phyloP scores from a whole-genome alignment of 2,797 vertebrate species.

The Lutra lutra region DNA sequence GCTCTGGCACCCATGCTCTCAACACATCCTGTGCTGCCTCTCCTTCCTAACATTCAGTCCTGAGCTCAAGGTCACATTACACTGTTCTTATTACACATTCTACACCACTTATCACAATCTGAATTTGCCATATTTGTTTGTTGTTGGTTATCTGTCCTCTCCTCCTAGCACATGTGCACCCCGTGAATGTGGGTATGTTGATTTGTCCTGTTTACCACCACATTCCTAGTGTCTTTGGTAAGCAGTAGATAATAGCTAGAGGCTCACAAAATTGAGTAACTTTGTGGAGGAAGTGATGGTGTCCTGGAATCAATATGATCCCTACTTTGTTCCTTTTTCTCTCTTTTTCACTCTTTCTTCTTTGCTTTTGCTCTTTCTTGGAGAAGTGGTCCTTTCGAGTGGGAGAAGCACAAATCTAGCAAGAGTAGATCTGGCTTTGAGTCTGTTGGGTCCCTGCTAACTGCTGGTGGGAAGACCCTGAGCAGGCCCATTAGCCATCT shows the following conservation, averaged over 20 bases:
- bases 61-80: not conserved
- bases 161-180: not conserved
- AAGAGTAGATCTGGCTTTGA: not conserved
- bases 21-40: not conserved
- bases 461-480: not conserved
- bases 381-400: not conserved
- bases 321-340: not conserved
- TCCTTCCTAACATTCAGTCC: not conserved
- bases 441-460: not conserved
- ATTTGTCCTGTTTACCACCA: not conserved
- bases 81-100: not conserved
- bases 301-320: not conserved
- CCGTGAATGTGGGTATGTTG: not conserved
- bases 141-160: not conserved
- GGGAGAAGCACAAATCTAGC: not conserved
- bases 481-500: not conserved
- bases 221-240: not conserved
- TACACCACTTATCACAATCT: not conserved
- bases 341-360: not conserved
- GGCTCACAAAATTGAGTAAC: not conserved
- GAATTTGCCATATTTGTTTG: not conserved
- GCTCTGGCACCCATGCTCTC: not conserved
- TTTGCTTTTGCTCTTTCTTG: not conserved
- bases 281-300: not conserved
- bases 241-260: not conserved